These are phyloP conservation scores for Myotis myotis DNA, from an alignment of 2,797 vertebrate species.

Conservation along the genomic window DNA sequence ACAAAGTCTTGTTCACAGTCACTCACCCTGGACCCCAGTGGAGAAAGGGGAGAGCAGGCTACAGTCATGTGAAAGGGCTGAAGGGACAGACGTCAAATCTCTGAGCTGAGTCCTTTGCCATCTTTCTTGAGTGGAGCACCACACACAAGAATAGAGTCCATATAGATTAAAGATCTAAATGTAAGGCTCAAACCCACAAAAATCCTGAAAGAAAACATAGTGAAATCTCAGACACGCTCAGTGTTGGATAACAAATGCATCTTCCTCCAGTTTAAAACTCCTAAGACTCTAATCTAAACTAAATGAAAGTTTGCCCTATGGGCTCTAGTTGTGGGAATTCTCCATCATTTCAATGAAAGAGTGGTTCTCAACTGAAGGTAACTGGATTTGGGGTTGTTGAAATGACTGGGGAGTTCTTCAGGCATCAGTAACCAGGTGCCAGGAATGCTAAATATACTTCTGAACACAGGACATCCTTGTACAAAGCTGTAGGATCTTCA, in stretches of 20 bases:
- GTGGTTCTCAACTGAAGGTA: background rate
- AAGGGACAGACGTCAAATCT: no score
- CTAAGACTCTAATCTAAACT: background rate
- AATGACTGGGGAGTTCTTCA: background rate
- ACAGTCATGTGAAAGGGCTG: no score
- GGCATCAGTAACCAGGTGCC: background rate
- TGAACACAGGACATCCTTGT: background rate
- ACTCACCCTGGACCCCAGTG: no score
- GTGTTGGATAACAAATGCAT: background rate
- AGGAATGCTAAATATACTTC: background rate
- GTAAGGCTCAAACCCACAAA: no score
- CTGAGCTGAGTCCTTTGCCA: no score
- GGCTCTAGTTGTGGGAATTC: background rate
- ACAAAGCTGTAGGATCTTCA: background rate
- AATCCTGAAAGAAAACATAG: no score
- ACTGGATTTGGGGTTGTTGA: background rate
- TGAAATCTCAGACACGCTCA: background rate
- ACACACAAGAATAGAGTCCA: no score
- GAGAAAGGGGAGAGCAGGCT: no score
- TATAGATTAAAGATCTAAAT: no score
- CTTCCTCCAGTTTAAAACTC: background rate
- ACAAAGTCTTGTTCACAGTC: no score
- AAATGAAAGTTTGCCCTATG: background rate
- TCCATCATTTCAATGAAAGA: background rate
- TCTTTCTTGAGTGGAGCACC: no score